Percentiles rank a stretch among this genome's conserved stretches.
These are phyloP conservation scores for Condylura cristata DNA, from an alignment of 2,113 vertebrate species.

Conservation along the genomic window DNA sequence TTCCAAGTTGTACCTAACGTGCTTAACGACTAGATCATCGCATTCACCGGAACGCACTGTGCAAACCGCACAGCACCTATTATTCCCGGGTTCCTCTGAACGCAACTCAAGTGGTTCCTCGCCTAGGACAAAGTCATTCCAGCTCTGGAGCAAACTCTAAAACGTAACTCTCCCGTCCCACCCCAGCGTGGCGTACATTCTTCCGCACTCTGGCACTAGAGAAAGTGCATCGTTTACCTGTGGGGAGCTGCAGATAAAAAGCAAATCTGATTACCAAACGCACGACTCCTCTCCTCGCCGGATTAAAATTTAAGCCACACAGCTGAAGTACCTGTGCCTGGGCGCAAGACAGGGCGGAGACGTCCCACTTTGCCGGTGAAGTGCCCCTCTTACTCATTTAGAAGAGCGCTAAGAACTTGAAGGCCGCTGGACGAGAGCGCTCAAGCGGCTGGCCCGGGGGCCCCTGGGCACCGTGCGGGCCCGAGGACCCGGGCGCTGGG, in stretches of 20 bases:
- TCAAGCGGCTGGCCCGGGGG: background rate
- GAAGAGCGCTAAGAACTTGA: constrained; percentile 31
- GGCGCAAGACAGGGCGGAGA: background rate
- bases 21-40: background rate
- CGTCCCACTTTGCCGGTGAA: background rate
- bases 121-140: background rate
- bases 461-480: too few species aligned
- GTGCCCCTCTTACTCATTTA: background rate
- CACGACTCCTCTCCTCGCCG: background rate
- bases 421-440: background rate
- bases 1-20: background rate
- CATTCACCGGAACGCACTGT: background rate
- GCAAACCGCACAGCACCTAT: background rate
- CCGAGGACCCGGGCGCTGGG: too few species aligned
- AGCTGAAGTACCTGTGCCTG: background rate
- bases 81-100: background rate
- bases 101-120: background rate
- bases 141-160: constrained; percentile 16
- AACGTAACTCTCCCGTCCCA: background rate
- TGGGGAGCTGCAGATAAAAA: background rate
- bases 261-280: constrained; percentile 39
- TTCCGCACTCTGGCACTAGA: background rate
- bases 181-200: background rate
- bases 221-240: constrained; percentile 1
- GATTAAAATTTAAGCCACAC: constrained; percentile 53